These are phyloP conservation scores for Macrosteles quadrilineatus DNA, from an alignment of 1,140 invertebrate genomes.

Conservation along the genomic window DNA sequence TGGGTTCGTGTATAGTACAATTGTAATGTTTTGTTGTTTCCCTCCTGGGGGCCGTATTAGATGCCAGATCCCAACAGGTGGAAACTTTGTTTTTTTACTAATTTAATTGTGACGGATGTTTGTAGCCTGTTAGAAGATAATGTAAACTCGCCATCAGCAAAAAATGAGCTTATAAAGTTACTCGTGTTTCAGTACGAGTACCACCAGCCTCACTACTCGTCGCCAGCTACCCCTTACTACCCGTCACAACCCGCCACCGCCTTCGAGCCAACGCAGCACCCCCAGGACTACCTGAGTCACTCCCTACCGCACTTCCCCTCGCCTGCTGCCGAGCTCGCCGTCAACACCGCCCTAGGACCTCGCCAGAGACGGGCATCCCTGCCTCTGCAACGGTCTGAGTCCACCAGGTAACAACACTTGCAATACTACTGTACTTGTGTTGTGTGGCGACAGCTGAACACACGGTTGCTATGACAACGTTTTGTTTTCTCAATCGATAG, in stretches of 20 bases:
- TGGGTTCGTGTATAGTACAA: too few relatives aligned
- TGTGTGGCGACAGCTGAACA: background rate
- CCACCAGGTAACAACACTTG: slow-evolving; percentile 57
- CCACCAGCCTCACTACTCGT: slow-evolving; percentile 48
- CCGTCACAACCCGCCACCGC: slow-evolving; percentile 53
- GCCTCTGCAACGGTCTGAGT: slow-evolving; percentile 73
- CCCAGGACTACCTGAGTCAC: slow-evolving; percentile 49
- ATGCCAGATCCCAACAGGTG: too few relatives aligned
- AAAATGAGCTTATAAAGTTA: too few relatives aligned
- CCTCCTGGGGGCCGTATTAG: too few relatives aligned
- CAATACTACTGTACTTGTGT: background rate
- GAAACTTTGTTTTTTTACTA: too few relatives aligned
- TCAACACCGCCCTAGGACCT: slow-evolving; percentile 46
- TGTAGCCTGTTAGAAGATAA: too few relatives aligned
- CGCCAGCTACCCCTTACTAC: slow-evolving; percentile 36
- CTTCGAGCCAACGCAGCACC: slow-evolving; percentile 57
- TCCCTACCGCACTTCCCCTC: slow-evolving; percentile 45
- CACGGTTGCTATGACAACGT: too few relatives aligned
- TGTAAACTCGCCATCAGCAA: too few relatives aligned
- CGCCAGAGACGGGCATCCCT: slow-evolving; percentile 69
- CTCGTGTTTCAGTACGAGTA: slow-evolving; percentile 61
- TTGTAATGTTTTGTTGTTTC: too few relatives aligned
- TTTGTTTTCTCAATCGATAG: background rate
- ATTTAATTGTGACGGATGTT: too few relatives aligned
- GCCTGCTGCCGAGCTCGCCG: slow-evolving; percentile 41